phyloP scores from a whole-genome alignment of 30 jellyfish, hydroid and myxozoan genomes.

The Aurelia aurita complex sp. Pacific region DNA sequence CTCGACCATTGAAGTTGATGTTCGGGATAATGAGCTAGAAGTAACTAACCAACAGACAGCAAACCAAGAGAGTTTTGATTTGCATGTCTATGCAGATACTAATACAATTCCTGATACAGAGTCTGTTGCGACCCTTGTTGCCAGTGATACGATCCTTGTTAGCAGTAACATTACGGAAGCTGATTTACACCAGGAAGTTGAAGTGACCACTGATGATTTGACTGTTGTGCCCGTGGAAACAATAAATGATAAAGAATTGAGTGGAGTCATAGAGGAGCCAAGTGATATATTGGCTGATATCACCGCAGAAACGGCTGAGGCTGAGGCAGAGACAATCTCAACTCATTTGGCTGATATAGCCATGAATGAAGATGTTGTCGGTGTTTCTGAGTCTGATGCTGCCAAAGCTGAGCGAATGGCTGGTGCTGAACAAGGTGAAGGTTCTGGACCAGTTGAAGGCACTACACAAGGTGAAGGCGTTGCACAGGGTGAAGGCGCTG shows the following conservation, averaged over 20 bases:
- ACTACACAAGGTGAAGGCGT: no score
- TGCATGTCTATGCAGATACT: constrained; percentile 8
- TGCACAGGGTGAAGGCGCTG: no score
- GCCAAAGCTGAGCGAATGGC: constrained; percentile 15
- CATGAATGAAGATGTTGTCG: not conserved
- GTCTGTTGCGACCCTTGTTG: no score
- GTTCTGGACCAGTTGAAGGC: no score
- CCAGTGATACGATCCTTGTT: no score
- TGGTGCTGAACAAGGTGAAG: no score
- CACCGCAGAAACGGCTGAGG: not conserved
- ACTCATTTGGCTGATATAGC: not conserved
- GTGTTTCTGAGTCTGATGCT: constrained; percentile 1
- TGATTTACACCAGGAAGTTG: not conserved
- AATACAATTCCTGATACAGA: not conserved
- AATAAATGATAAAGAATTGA: not conserved
- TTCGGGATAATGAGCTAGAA: no score
- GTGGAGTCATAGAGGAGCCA: no score
- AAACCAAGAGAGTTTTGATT: not conserved
- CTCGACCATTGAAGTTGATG: no score
- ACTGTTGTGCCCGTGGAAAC: not conserved
- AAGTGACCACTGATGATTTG: not conserved
- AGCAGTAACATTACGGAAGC: not conserved
- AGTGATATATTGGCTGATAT: not conserved
- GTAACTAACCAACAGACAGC: no score
- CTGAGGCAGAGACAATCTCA: not conserved